A percentile compares a stretch with the other conserved stretches of the same genome.
These are phyloP conservation scores for Drosophila trapezifrons DNA, from an alignment of 1,140 invertebrate species.

Conservation along the genomic window DNA sequence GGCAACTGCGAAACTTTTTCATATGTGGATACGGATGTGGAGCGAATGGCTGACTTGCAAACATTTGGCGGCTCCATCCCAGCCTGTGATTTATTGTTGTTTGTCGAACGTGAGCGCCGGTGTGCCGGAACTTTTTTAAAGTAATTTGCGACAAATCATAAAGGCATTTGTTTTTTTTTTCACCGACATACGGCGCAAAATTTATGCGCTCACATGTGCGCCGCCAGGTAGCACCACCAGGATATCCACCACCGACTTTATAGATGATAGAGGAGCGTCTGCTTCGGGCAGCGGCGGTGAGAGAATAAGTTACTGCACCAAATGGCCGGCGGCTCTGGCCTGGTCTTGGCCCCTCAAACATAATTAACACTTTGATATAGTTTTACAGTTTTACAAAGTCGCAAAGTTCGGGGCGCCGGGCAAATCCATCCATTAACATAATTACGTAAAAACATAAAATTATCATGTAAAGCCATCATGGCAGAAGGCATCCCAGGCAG, in stretches of 20 bases:
- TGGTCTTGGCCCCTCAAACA: constrained; percentile 32
- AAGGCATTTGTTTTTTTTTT: constrained; percentile 51
- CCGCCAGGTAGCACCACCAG: constrained; percentile 18
- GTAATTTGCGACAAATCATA: constrained; percentile 81
- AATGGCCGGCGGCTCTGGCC: constrained; percentile 19
- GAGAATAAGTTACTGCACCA: constrained; percentile 43
- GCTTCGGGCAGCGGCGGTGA: constrained; percentile 12
- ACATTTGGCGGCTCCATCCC: constrained; percentile 24
- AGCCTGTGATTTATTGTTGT: constrained; percentile 73
- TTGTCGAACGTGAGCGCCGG: constrained; percentile 69
- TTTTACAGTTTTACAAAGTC: constrained; percentile 69
- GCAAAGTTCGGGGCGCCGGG: constrained; percentile 49
- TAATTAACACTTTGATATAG: constrained; percentile 82
- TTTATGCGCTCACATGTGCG: constrained; percentile 47
- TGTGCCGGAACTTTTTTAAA: constrained; percentile 73
- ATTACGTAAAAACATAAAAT: constrained; percentile 79
- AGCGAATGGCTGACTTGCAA: constrained; percentile 20
- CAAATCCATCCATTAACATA: constrained; percentile 78
- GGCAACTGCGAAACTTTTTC: constrained; percentile 33
- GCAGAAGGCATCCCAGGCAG: constrained; percentile 12
- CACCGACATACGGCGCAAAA: constrained; percentile 35
- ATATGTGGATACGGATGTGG: constrained; percentile 27
- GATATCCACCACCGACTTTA: neutral
- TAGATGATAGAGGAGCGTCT: constrained; percentile 6
- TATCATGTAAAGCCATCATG: constrained; percentile 70